Evolutionary conservation across 2,888 invertebrate species (phyloP), one percentile per base, ranked within the genome.

Genomic region (Clanis bilineata): DNA sequence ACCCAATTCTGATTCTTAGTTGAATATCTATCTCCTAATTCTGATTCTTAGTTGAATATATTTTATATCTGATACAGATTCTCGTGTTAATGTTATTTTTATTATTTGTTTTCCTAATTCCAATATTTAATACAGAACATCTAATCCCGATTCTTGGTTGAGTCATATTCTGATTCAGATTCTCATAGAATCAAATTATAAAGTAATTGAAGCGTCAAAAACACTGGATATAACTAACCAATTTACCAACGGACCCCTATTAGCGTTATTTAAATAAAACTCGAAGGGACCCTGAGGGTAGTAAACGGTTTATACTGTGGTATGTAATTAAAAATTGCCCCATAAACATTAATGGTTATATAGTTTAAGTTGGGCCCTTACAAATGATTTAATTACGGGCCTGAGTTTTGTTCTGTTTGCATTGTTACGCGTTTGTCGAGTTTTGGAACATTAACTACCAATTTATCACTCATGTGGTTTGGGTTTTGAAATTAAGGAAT

Each of bases 351-450:
- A 68, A 61, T 64, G 55, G 59, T 57, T 59, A 58, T 62, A 57
- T 41, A 54, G 55, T 60, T 56, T 43, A 12, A 55, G 51, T 32
- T 68, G 64, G 67, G 62, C 56, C 43, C 63, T 60, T 65, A 67
- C 66, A 69, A 73, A 73, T 69, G 66, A 64, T 68, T 71, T 73
- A 69, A 73, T 70, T 65, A 62, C 44, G 38, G 32, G 5, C 28
- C 59, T 7, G 23, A 10, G 38, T 45, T 45, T 38, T 57, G 44
- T 51, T 51, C 32, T 51, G 18, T 51, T 51, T 51, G 51, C 32
- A 28, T 51, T 51, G 51, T 47, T 45, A 45, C 45, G 28, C 51
- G 51, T 51, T 28, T 18, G 15, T 18, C 18, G 51, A 18, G 22
- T 51, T 51, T 51, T 51, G 28, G 32, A 45, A 23, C 22, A 21